phyloP scores from a whole-genome alignment of 2,888 invertebrate genomes.

The Neocrepidodera transversa region DNA sequence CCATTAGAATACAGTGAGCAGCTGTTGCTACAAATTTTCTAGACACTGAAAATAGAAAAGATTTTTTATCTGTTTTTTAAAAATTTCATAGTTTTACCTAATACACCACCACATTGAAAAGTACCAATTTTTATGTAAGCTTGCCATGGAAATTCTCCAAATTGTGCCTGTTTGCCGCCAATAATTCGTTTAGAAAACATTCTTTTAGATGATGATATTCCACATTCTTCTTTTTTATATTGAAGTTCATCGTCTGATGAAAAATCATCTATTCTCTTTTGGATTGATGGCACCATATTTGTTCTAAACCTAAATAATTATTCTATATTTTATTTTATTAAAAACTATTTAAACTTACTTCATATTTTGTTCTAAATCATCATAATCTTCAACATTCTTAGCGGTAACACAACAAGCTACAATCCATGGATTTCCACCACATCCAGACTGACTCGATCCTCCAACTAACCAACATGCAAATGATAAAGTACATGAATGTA shows the following conservation, averaged over 20 bases:
- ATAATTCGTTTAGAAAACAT: constrained; percentile 77
- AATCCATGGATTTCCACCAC: constrained; percentile 73
- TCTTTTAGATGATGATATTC: constrained; percentile 70
- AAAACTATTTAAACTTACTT: constrained; percentile 40
- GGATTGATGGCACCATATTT: constrained; percentile 43
- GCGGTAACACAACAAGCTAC: constrained; percentile 73
- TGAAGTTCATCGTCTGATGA: constrained; percentile 48
- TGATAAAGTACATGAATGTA: constrained; percentile 73
- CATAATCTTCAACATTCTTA: constrained; percentile 38
- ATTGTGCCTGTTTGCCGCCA: constrained; percentile 79
- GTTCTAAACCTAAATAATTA: constrained; percentile 42
- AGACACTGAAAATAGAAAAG: constrained; percentile 63
- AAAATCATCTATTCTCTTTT: constrained; percentile 53
- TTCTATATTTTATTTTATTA: background rate
- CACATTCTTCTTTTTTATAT: constrained; percentile 63
- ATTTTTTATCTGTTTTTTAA: background rate
- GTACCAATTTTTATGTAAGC: constrained; percentile 83
- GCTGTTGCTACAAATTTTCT: constrained; percentile 79
- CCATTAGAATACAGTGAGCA: constrained; percentile 83
- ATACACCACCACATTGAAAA: constrained; percentile 83
- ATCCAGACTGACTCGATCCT: constrained; percentile 71
- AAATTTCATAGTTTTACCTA: constrained; percentile 60
- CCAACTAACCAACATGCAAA: constrained; percentile 80
- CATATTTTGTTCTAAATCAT: constrained; percentile 36
- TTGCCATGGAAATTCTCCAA: constrained; percentile 85